These are phyloP conservation scores for Austrolebias charrua DNA, from an alignment of 2,797 vertebrate species.

Conservation along the genomic window DNA sequence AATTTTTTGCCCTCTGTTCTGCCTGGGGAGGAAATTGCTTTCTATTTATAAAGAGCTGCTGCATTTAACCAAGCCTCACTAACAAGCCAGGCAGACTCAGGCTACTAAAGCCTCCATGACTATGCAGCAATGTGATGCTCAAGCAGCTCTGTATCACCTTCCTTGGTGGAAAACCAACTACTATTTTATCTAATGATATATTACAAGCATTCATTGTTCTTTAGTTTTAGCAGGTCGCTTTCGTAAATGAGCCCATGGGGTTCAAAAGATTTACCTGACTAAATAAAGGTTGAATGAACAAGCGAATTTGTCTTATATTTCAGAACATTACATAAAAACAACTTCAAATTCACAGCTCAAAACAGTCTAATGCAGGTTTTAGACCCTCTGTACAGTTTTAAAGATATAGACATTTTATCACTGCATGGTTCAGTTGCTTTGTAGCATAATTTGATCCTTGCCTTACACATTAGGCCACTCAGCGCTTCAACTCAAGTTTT, in stretches of 20 bases:
- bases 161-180: not conserved
- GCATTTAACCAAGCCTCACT: slow-evolving; percentile 68
- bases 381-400: slow-evolving; percentile 23
- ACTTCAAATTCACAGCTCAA: not conserved
- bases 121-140: slow-evolving; percentile 53
- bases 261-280: too few relatives aligned
- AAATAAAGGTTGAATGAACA: too few relatives aligned
- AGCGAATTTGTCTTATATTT: not conserved
- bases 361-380: slow-evolving; percentile 16
- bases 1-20: slow-evolving; percentile 55
- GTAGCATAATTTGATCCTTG: slow-evolving; percentile 49
- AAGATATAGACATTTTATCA: slow-evolving; percentile 27
- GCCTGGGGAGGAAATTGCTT: slow-evolving; percentile 63
- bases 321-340: not conserved
- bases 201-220: too few relatives aligned
- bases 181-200: slow-evolving; percentile 10
- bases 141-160: slow-evolving; percentile 44
- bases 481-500: slow-evolving; percentile 48
- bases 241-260: too few relatives aligned
- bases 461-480: slow-evolving; percentile 49
- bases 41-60: slow-evolving; percentile 73
- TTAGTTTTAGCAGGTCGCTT: too few relatives aligned
- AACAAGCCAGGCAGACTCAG: slow-evolving; percentile 57
- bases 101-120: slow-evolving; percentile 53
- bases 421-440: slow-evolving; percentile 15